These are phyloP conservation scores for Zosterops borbonicus DNA, from an alignment of 2,113 vertebrate species.

Conservation along the genomic window DNA sequence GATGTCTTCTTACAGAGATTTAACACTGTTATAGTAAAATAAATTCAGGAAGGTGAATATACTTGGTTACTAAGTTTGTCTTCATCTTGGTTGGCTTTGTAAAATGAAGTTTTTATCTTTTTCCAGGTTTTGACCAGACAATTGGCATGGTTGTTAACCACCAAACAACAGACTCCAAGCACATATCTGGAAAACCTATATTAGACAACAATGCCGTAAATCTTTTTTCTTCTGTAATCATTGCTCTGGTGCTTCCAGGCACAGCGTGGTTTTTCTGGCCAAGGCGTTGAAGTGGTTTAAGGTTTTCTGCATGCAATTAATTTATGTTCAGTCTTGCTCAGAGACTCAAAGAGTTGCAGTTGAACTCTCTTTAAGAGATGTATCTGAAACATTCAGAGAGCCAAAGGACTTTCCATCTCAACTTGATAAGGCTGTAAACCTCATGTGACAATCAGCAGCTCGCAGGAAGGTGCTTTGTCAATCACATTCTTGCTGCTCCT, in stretches of 20 bases:
- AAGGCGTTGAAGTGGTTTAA: conserved; percentile 52
- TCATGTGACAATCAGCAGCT: not conserved
- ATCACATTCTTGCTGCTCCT: not conserved
- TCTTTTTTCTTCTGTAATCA: conserved; percentile 89
- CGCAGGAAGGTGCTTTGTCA: not conserved
- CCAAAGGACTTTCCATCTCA: not conserved
- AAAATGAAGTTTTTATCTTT: not conserved
- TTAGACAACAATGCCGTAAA: conserved; percentile 95
- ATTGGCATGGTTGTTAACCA: conserved; percentile 87
- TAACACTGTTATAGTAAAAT: not conserved
- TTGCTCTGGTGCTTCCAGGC: conserved; percentile 88
- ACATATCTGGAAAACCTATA: conserved; percentile 91
- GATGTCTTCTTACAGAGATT: not conserved
- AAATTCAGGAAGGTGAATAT: not conserved
- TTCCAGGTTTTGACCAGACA: conserved; percentile 85
- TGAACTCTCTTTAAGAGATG: not conserved
- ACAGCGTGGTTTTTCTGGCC: conserved; percentile 88
- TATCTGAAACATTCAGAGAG: not conserved
- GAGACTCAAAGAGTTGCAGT: not conserved
- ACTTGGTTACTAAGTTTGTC: not conserved
- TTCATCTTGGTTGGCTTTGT: not conserved
- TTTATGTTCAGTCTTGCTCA: not conserved
- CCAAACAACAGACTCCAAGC: conserved; percentile 73
- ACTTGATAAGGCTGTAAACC: not conserved
- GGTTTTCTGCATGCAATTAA: not conserved